A percentile compares a stretch with the other conserved stretches of the same genome.
These are phyloP conservation scores for Ctenosaura bakeri DNA, from an alignment of 2,797 vertebrate species.

Conservation along the genomic window DNA sequence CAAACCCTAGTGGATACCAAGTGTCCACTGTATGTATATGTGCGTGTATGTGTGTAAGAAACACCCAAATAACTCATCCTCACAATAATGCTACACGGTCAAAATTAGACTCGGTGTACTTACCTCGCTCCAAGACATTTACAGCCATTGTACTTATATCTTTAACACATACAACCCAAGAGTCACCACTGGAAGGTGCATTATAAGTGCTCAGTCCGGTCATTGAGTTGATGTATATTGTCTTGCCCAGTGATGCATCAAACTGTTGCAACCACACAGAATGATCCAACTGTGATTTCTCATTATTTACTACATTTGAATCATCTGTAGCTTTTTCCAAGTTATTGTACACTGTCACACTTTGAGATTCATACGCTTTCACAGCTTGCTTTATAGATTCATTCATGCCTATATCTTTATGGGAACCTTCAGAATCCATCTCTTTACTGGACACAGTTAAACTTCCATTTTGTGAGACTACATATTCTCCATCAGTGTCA, in stretches of 20 bases:
- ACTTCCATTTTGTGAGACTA: constrained; percentile 44
- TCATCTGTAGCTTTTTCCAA: constrained; percentile 32
- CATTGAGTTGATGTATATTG: constrained; percentile 89
- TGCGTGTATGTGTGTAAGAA: too few relatives aligned
- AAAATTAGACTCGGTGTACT: constrained; percentile 43
- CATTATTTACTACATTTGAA: constrained; percentile 38
- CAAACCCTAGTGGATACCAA: too few relatives aligned
- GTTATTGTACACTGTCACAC: constrained; percentile 9
- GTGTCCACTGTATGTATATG: too few relatives aligned
- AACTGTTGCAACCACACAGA: constrained; percentile 91
- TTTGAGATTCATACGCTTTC: constrained; percentile 42
- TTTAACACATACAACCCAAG: constrained; percentile 81
- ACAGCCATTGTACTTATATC: constrained; percentile 92
- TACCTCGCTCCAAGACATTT: constrained; percentile 89
- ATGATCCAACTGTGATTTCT: constrained; percentile 35
- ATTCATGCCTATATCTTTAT: constrained; percentile 32
- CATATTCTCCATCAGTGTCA: constrained; percentile 41
- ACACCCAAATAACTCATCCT: too few relatives aligned
- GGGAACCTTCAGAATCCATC: not conserved
- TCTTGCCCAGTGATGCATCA: constrained; percentile 85
- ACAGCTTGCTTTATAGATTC: constrained; percentile 56
- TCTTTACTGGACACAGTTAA: constrained; percentile 41
- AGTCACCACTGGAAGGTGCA: constrained; percentile 78
- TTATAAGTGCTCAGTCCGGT: constrained; percentile 93
- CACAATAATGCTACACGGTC: too few relatives aligned